Conservation (phyloP, 2,888 invertebrate genomes). For the Agrochola lychnidis region DNA sequence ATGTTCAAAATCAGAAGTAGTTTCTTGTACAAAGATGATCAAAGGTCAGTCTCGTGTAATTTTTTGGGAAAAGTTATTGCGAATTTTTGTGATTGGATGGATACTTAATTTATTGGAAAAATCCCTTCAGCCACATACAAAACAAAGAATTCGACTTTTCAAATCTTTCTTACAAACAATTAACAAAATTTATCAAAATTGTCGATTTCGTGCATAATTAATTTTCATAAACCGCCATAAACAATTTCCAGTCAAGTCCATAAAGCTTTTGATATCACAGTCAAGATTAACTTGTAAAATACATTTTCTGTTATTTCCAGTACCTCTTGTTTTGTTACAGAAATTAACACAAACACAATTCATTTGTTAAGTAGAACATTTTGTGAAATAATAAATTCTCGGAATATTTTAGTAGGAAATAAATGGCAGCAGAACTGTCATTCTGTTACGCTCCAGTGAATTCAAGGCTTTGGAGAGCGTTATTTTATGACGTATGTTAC, state of each 20-base stretch:
- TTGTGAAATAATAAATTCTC: conserved; percentile 28
- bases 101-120: too few species aligned
- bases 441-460: conserved; percentile 47
- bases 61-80: too few species aligned
- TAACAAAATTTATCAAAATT: too few species aligned
- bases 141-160: too few species aligned
- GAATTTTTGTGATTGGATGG: too few species aligned
- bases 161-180: too few species aligned
- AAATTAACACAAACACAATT: conserved; percentile 36
- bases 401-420: conserved; percentile 28
- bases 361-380: conserved; percentile 17
- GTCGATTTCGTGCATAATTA: too few species aligned
- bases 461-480: conserved; percentile 40
- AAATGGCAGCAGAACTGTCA: conserved; percentile 41
- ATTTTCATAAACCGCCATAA: background rate
- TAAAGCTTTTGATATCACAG: background rate
- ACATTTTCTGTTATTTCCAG: conserved; percentile 1
- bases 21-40: too few species aligned
- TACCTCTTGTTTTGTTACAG: conserved; percentile 10
- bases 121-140: too few species aligned
- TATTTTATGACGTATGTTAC: conserved; percentile 47
- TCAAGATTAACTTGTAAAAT: conserved; percentile 21
- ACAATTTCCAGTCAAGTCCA: background rate
- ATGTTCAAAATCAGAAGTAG: too few species aligned
- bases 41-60: too few species aligned